phyloP scores from a whole-genome alignment of 64 coral and sea anemone genomes.

The Stichodactyla mertensii region DNA sequence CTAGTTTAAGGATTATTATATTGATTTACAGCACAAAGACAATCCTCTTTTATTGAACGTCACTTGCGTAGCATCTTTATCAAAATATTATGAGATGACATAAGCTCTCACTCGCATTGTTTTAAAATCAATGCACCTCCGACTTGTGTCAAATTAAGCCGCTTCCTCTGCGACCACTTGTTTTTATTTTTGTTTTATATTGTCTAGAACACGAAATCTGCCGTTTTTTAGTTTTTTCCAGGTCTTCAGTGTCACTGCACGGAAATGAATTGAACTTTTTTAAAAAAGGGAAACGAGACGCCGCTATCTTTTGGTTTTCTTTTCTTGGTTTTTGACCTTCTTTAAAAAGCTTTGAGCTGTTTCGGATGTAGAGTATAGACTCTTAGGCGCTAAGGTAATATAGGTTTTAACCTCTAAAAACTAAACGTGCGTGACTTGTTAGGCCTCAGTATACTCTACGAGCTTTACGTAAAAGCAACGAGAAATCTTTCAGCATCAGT shows the following conservation, averaged over 20 bases:
- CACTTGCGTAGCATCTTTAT: slow-evolving; percentile 2
- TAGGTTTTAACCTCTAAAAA: not conserved
- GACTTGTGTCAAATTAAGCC: slow-evolving; percentile 11
- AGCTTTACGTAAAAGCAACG: not conserved
- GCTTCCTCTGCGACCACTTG: not conserved
- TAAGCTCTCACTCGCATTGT: not conserved
- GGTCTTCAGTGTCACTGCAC: not conserved
- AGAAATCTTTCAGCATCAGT: not conserved
- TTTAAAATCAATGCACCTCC: not conserved
- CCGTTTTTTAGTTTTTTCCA: not conserved
- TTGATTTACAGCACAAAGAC: not conserved
- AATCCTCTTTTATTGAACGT: not conserved
- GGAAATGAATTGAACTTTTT: not conserved
- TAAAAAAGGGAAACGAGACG: not conserved
- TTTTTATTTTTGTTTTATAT: not conserved
- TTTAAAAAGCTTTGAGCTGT: not conserved
- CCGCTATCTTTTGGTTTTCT: not conserved
- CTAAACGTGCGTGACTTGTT: not conserved
- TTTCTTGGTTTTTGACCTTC: not conserved
- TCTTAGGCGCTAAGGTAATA: not conserved
- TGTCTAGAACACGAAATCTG: not conserved
- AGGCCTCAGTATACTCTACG: too few species aligned
- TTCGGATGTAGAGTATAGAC: not conserved
- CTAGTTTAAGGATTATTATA: not conserved
- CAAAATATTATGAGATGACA: slow-evolving; percentile 15